These are phyloP conservation scores for Montipora foliosa DNA, from an alignment of 64 coral and sea anemone genomes.

Conservation along the genomic window DNA sequence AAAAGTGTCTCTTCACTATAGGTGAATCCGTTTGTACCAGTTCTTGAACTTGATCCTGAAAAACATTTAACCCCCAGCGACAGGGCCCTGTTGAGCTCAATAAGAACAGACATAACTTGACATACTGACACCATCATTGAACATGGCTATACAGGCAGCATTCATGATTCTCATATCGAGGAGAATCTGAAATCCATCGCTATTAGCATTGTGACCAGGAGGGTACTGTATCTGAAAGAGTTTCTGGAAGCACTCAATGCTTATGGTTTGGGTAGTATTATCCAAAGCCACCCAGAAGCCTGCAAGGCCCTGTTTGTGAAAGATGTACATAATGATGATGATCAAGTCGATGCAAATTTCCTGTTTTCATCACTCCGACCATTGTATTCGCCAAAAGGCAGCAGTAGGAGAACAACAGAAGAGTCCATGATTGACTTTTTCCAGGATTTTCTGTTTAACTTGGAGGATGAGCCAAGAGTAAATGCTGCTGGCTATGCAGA, in stretches of 20 bases:
- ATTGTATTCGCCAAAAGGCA: neutral
- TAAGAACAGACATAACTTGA: constrained; percentile 19
- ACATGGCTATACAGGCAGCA: constrained; percentile 64
- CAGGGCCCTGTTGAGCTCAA: neutral
- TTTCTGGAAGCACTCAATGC: constrained; percentile 8
- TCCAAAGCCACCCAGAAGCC: constrained; percentile 21
- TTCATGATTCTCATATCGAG: constrained; percentile 23
- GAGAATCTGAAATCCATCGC: constrained; percentile 47
- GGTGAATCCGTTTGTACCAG: neutral
- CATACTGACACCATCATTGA: constrained; percentile 49
- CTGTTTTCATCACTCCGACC: constrained; percentile 39
- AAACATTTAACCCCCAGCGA: constrained; percentile 50
- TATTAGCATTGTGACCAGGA: constrained; percentile 50
- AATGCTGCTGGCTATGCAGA: constrained; percentile 46
- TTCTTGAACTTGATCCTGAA: constrained; percentile 3
- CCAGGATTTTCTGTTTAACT: constrained; percentile 38
- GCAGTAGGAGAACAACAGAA: neutral
- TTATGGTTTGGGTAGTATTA: constrained; percentile 11
- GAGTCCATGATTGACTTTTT: constrained; percentile 24
- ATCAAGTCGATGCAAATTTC: constrained; percentile 35
- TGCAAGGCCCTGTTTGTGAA: constrained; percentile 36
- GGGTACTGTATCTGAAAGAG: constrained; percentile 27
- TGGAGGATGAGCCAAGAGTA: constrained; percentile 58
- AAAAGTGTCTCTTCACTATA: neutral
- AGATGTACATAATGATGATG: neutral